Evolutionary conservation across 2,797 vertebrate genomes (phyloP).

Genomic region (Sphaeramia orbicularis): DNA sequence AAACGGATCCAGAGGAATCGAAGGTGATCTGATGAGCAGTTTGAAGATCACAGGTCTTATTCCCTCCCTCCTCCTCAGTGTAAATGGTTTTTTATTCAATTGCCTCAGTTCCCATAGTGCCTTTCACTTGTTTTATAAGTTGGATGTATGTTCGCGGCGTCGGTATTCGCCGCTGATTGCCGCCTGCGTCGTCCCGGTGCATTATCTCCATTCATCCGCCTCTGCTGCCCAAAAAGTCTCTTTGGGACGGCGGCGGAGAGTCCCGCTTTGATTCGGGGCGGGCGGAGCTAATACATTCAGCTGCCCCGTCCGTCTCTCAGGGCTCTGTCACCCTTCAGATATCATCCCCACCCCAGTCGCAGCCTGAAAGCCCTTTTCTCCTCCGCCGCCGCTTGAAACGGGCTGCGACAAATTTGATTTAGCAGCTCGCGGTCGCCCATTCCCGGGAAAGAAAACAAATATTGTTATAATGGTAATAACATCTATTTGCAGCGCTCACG

Average conservation of each 20-base stretch:
- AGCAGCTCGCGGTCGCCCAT: slow-evolving; percentile 73
- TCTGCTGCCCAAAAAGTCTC: slow-evolving; percentile 61
- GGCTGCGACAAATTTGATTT: slow-evolving; percentile 87
- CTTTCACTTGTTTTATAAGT: slow-evolving; percentile 48
- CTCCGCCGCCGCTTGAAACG: slow-evolving; percentile 66
- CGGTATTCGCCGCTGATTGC: slow-evolving; percentile 53
- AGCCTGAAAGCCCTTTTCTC: slow-evolving; percentile 69
- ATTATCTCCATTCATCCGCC: slow-evolving; percentile 54
- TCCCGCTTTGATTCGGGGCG: slow-evolving; percentile 19
- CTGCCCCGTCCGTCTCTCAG: slow-evolving; percentile 33
- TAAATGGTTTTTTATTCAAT: slow-evolving; percentile 65
- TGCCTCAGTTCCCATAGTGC: slow-evolving; percentile 50
- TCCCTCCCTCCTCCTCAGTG: slow-evolving; percentile 2
- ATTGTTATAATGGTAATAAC: slow-evolving; percentile 90
- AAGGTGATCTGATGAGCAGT: slow-evolving; percentile 7
- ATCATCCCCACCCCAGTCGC: slow-evolving; percentile 59
- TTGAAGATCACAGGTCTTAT: slow-evolving; percentile 5
- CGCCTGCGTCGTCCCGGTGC: slow-evolving; percentile 30
- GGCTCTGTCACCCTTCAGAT: slow-evolving; percentile 71
- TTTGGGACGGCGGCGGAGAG: slow-evolving; percentile 52
- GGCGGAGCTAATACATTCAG: slow-evolving; percentile 63
- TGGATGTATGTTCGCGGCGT: slow-evolving; percentile 23
- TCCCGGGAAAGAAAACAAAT: slow-evolving; percentile 85
- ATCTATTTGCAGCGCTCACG: slow-evolving; percentile 82
- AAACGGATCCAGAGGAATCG: too few species aligned